Evolutionary conservation across 2,113 vertebrate genomes (phyloP).

Genomic region (Micronycteris hirsuta): DNA sequence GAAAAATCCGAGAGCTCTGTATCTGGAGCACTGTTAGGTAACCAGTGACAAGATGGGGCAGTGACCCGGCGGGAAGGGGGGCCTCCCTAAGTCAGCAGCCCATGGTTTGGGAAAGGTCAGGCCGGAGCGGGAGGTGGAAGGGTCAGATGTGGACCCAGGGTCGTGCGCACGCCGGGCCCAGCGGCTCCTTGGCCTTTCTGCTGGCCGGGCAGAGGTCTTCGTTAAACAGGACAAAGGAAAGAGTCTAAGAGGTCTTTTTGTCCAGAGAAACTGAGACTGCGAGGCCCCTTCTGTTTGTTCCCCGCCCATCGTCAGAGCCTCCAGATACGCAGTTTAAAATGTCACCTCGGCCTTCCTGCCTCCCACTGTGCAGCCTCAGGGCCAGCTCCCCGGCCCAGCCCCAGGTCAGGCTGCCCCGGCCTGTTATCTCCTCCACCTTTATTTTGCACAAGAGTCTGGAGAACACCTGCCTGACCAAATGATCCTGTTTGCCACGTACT

Average conservation of each 20-base stretch:
- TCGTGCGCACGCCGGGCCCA: neutral
- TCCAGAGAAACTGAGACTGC: neutral
- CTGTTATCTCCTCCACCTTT: neutral
- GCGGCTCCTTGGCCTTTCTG: constrained; percentile 23
- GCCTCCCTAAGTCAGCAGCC: constrained; percentile 47
- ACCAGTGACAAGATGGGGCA: constrained; percentile 32
- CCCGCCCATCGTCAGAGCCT: neutral
- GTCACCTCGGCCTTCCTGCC: fast-evolving
- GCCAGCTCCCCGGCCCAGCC: neutral
- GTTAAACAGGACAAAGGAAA: neutral
- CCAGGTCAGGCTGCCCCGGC: neutral
- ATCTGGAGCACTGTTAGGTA: constrained; percentile 45
- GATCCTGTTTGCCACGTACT: neutral
- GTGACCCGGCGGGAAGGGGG: constrained; percentile 37
- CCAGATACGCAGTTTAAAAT: neutral
- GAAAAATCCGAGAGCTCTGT: constrained; percentile 58
- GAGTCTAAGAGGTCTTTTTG: neutral
- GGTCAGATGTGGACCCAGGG: neutral
- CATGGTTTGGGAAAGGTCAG: neutral
- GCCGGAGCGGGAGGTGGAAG: neutral
- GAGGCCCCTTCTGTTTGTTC: neutral
- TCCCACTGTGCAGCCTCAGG: neutral
- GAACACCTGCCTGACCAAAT: neutral
- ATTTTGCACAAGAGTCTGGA: neutral
- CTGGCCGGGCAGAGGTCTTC: neutral